A percentile compares a stretch with the other conserved stretches of the same genome.
These are phyloP conservation scores for Thryonomys swinderianus DNA, from an alignment of 2,113 vertebrate species.

Conservation along the genomic window DNA sequence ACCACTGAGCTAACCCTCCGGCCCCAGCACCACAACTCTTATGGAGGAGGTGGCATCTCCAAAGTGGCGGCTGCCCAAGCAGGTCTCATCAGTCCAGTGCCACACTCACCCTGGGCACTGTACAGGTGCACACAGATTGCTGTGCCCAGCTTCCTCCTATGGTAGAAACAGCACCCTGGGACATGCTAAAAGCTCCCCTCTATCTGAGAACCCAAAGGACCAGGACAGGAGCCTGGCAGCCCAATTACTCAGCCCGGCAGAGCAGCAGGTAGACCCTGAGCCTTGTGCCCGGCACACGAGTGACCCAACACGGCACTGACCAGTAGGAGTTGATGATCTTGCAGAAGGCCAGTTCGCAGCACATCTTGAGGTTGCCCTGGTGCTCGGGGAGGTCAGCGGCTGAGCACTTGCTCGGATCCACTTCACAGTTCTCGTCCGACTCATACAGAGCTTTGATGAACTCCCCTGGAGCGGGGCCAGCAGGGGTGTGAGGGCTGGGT, in stretches of 20 bases:
- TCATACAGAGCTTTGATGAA: conserved; percentile 99
- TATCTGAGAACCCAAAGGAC: background rate
- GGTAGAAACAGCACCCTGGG: accelerated
- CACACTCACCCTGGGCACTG: background rate
- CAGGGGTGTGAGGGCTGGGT: background rate
- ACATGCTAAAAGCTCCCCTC: background rate
- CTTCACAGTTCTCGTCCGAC: conserved; percentile 99
- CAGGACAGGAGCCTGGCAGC: too few relatives aligned
- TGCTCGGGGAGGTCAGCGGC: conserved; percentile 94
- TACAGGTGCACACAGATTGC: accelerated
- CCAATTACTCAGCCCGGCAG: background rate
- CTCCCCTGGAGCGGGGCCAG: conserved; percentile 89
- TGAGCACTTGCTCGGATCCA: conserved; percentile 96
- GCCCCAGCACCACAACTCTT: conserved; percentile 51
- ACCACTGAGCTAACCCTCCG: too few relatives aligned
- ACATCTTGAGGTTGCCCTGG: conserved; percentile 99
- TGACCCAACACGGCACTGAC: conserved; percentile 82
- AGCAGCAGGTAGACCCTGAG: background rate
- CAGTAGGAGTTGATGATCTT: conserved; percentile 99
- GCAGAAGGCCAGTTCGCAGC: conserved; percentile 99
- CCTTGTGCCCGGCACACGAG: background rate
- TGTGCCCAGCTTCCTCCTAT: background rate
- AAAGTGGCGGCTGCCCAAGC: background rate
- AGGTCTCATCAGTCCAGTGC: accelerated
- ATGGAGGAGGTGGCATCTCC: accelerated